Base-by-base conservation (phyloP, 2,797 vertebrate species). In the Sebastes miniatus region DNA sequence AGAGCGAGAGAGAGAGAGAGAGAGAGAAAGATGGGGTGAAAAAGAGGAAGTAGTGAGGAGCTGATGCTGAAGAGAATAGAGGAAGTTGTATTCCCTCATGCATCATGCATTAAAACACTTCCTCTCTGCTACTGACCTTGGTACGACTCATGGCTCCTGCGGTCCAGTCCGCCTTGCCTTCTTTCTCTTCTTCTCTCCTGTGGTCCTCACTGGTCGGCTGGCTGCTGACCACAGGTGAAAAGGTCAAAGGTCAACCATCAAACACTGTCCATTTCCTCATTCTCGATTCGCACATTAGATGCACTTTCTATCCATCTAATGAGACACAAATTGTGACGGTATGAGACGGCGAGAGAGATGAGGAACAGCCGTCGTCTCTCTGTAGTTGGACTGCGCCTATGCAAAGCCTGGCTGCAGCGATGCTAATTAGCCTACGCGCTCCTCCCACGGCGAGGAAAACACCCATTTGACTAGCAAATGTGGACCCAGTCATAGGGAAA, bases 401-500 rank as follows among this genome's bases (percentile, higher is more conserved):
- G 94, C 94, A 95, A 95, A 95, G 73, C 64, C 39, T 16, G 52
- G 52, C 68, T 50, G 86, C 59, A 76, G 11, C 62, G 8, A 77
- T 22, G 59, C 66, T 59, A 79, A 88, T 83, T 73, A 66, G 34
- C 47, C 61, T 62, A 20, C 10, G 69, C 29, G 67, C 79, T 79
- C 88, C 92, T 84, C 88, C 92, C 84, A 85, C 85, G 56, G 74
- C 1, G 8, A 77, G 65, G 76, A 83, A 89, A 73, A 85, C 70
- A 82, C 56, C 66, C 18, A 88, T 96, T 96, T 96, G 94, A 94
- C 88, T 96, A 76, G 72, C 94, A 96, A 96, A 96, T 95, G 66
- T 80, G 84, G 36, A 52, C 79, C 66, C 78, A 81, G 88, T 86
- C 86, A 65, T 18, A 90, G 73, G 86, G 68, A 90, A 91, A 89